Evolutionary conservation across 2,113 vertebrate species (phyloP).

Genomic region (Thunnus maccoyii): DNA sequence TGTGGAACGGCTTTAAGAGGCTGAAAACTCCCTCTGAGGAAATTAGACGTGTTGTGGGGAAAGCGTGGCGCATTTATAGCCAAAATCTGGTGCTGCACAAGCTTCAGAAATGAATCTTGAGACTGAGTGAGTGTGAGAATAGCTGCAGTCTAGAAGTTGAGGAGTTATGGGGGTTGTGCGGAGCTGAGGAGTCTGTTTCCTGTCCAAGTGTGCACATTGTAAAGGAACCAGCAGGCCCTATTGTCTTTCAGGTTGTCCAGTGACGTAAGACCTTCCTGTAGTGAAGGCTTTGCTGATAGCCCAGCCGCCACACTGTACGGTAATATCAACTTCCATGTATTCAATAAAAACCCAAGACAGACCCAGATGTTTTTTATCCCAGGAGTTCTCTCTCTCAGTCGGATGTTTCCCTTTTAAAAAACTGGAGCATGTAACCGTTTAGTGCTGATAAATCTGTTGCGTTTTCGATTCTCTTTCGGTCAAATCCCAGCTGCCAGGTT

Average conservation of each 20-base stretch:
- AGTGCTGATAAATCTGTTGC: conserved; percentile 50
- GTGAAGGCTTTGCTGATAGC: conserved; percentile 77
- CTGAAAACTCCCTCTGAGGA: conserved; percentile 40
- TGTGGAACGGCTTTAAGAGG: conserved; percentile 36
- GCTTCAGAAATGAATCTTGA: conserved; percentile 25
- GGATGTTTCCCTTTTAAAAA: conserved; percentile 59
- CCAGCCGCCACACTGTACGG: conserved; percentile 57
- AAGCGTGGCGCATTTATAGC: conserved; percentile 15
- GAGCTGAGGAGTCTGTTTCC: conserved; percentile 66
- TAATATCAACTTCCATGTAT: conserved; percentile 79
- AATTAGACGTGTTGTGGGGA: conserved; percentile 49
- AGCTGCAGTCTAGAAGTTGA: conserved; percentile 14
- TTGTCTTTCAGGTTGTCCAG: conserved; percentile 67
- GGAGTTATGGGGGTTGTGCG: conserved; percentile 44
- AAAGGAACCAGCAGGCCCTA: conserved; percentile 66
- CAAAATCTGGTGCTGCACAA: conserved; percentile 21
- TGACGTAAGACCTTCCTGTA: conserved; percentile 79
- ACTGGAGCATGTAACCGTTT: conserved; percentile 26
- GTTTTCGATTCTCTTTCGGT: conserved; percentile 21
- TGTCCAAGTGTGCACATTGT: conserved; percentile 72
- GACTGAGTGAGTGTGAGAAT: conserved; percentile 68
- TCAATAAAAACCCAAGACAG: conserved; percentile 73
- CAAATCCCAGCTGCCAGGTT: conserved; percentile 22
- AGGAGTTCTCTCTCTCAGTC: conserved; percentile 27
- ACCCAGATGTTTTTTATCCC: conserved; percentile 66